These are phyloP conservation scores for Achroia grisella DNA, from an alignment of 1,140 invertebrate genomes.

Conservation along the genomic window DNA sequence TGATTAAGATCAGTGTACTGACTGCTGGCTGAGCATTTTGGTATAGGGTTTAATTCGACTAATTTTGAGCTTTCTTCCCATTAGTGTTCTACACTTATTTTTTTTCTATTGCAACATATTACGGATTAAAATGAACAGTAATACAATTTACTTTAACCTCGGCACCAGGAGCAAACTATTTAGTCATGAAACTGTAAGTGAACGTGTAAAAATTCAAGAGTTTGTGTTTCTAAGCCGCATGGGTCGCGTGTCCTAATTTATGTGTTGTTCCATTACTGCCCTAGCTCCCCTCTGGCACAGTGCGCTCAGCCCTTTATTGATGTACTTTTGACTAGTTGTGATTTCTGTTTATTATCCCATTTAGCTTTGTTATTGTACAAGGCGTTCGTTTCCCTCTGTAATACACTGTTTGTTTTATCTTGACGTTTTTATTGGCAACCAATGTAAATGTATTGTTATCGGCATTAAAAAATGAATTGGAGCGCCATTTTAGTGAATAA, in stretches of 20 bases:
- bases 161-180: too few relatives aligned
- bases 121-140: too few relatives aligned
- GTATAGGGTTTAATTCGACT: too few relatives aligned
- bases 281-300: slow-evolving; percentile 19
- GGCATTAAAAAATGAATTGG: not conserved
- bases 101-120: too few relatives aligned
- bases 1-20: too few relatives aligned
- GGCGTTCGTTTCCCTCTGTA: slow-evolving; percentile 6
- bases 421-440: slow-evolving; percentile 4
- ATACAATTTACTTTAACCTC: too few relatives aligned
- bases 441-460: too few relatives aligned
- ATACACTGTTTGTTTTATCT: not conserved
- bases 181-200: too few relatives aligned
- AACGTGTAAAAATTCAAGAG: too few relatives aligned
- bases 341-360: slow-evolving; percentile 55
- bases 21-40: too few relatives aligned
- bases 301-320: slow-evolving; percentile 33
- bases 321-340: slow-evolving; percentile 63
- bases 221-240: not conserved
- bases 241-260: slow-evolving; percentile 39
- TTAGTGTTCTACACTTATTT: too few relatives aligned
- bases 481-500: slow-evolving; percentile 1
- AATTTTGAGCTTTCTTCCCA: too few relatives aligned
- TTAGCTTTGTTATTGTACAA: slow-evolving; percentile 17
- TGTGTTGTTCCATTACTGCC: slow-evolving; percentile 36